Conservation (phyloP, 2,797 vertebrate genomes). For the Sebastolobus altivelis region DNA sequence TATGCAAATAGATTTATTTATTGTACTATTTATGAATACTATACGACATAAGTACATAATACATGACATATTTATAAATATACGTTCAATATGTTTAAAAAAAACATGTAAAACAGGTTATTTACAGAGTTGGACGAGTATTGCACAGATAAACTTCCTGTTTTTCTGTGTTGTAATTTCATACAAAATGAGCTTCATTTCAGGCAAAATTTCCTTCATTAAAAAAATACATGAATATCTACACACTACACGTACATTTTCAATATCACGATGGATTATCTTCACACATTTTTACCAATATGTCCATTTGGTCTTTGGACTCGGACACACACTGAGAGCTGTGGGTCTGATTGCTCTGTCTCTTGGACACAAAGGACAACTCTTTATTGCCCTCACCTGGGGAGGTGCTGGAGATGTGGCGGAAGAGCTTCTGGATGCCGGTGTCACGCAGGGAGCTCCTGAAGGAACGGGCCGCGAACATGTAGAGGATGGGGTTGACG, state of each 20-base stretch:
- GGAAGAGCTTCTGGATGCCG: constrained; percentile 89
- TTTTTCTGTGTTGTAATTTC: constrained; percentile 14
- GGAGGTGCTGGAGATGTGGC: constrained; percentile 86
- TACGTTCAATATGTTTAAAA: constrained; percentile 21
- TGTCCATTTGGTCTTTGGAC: constrained; percentile 73
- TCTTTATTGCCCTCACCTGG: constrained; percentile 84
- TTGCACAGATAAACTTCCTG: constrained; percentile 25
- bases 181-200: constrained; percentile 12
- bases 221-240: constrained; percentile 23
- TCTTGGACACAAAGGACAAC: constrained; percentile 82
- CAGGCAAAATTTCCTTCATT: background rate
- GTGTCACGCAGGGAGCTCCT: constrained; percentile 84
- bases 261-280: constrained; percentile 55
- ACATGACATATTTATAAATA: constrained; percentile 59
- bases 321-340: constrained; percentile 73
- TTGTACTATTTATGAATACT: constrained; percentile 13
- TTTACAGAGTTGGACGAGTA: constrained; percentile 42
- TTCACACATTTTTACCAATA: constrained; percentile 77
- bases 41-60: background rate
- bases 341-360: constrained; percentile 76
- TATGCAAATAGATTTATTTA: constrained; percentile 12
- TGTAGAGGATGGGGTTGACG: constrained; percentile 90
- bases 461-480: constrained; percentile 89
- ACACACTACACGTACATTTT: constrained; percentile 6
- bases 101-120: constrained; percentile 19